phyloP scores from a whole-genome alignment of 2,113 vertebrate genomes.

The Osmerus mordax region DNA sequence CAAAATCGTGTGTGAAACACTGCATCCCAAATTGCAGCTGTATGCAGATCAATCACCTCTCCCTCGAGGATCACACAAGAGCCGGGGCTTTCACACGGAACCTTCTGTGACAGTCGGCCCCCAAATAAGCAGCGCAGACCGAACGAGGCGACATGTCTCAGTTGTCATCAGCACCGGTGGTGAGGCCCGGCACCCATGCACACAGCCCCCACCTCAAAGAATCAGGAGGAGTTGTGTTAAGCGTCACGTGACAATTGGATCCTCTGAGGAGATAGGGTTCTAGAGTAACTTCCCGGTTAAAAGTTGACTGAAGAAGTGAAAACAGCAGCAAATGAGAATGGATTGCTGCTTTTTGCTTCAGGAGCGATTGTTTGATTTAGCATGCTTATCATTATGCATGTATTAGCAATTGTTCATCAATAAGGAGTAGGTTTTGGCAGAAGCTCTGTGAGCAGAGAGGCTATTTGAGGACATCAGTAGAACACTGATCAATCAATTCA shows the following conservation, averaged over 20 bases:
- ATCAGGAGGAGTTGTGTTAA: too few species aligned
- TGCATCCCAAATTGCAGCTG: neutral
- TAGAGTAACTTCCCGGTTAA: neutral
- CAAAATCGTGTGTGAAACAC: neutral
- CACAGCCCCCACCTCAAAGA: too few species aligned
- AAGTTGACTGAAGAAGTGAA: neutral
- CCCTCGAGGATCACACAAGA: neutral
- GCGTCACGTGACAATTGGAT: too few species aligned
- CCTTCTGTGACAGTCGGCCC: neutral
- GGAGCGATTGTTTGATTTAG: neutral
- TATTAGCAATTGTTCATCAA: too few species aligned
- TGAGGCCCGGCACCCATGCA: too few species aligned
- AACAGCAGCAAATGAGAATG: neutral
- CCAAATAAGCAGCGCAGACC: neutral
- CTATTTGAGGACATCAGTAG: neutral
- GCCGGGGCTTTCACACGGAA: neutral
- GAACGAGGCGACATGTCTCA: neutral
- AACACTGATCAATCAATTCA: neutral
- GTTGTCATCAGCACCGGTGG: neutral
- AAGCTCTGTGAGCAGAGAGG: neutral
- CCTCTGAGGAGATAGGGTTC: too few species aligned
- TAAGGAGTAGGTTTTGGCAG: too few species aligned
- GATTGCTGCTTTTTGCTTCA: neutral
- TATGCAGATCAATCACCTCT: constrained; percentile 22
- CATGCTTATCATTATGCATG: too few species aligned